Conservation (phyloP, 2,113 vertebrate species). For the Triplophysa rosa region DNA sequence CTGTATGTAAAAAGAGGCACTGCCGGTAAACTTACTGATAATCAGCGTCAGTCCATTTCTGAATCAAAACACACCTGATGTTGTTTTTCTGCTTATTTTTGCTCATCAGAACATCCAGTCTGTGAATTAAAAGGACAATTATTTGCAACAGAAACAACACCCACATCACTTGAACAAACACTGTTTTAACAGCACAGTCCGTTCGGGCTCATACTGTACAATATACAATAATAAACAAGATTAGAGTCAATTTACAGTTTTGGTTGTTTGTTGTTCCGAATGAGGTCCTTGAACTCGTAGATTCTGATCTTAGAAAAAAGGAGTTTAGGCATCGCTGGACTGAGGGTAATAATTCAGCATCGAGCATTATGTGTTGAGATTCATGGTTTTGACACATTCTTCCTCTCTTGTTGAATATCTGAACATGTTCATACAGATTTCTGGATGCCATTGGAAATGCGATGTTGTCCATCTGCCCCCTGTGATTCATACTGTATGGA, state of each 20-base stretch:
- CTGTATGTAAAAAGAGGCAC: not conserved
- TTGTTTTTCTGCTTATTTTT: constrained; percentile 55
- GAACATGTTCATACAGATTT: constrained; percentile 35
- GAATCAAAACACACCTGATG: constrained; percentile 36
- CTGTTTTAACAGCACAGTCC: not conserved
- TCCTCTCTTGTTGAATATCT: not conserved
- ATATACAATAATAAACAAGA: not conserved
- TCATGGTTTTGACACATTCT: not conserved
- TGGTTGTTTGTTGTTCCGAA: constrained; percentile 55
- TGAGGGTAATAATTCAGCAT: not conserved
- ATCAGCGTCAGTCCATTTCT: constrained; percentile 48
- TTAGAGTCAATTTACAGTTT: constrained; percentile 59
- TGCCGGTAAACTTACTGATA: constrained; percentile 49
- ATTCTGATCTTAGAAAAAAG: constrained; percentile 63
- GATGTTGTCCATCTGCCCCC: not conserved
- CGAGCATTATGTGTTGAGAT: not conserved
- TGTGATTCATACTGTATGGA: not conserved
- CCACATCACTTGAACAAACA: not conserved
- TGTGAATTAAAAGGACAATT: constrained; percentile 17
- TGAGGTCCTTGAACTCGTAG: constrained; percentile 61
- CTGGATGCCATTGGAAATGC: constrained; percentile 12
- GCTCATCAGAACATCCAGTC: constrained; percentile 58
- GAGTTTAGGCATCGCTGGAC: constrained; percentile 64
- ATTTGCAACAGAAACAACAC: not conserved
- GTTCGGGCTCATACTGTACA: not conserved